phyloP scores from a whole-genome alignment of 2,797 vertebrate genomes.

The Diceros bicornis region DNA sequence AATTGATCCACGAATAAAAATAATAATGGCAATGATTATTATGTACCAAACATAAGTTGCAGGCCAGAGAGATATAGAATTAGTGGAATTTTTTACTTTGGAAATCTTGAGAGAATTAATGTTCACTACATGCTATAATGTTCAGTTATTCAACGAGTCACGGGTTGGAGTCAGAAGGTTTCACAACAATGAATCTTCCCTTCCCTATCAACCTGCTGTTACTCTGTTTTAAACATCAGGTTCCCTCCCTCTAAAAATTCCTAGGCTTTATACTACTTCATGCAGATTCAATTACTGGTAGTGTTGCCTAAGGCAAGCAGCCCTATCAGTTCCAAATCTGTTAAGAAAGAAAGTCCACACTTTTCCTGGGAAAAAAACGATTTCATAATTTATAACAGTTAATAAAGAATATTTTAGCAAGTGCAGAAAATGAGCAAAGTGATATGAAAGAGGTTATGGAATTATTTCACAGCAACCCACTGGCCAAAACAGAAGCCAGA shows the following conservation, averaged over 20 bases:
- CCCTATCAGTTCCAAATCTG: slow-evolving; percentile 72
- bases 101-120: not conserved
- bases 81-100: not conserved
- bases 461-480: slow-evolving; percentile 39
- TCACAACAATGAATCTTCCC: not conserved
- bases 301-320: slow-evolving; percentile 62
- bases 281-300: slow-evolving; percentile 77
- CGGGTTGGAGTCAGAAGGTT: not conserved
- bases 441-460: slow-evolving; percentile 50
- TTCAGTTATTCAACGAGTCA: not conserved
- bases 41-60: not conserved
- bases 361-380: slow-evolving; percentile 67
- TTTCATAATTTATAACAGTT: slow-evolving; percentile 80
- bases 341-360: slow-evolving; percentile 73
- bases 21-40: not conserved
- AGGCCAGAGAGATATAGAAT: not conserved
- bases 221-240: not conserved
- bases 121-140: not conserved
- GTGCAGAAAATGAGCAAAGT: slow-evolving; percentile 70
- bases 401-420: slow-evolving; percentile 81
- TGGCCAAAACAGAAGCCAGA: slow-evolving; percentile 22
- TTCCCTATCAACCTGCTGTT: slow-evolving; percentile 4
- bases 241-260: slow-evolving; percentile 27
- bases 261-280: slow-evolving; percentile 34
- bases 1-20: not conserved